A percentile compares a stretch with the other conserved stretches of the same genome.
Conservation (phyloP, 2,888 invertebrate species). For the Hoplodrina blanda region DNA sequence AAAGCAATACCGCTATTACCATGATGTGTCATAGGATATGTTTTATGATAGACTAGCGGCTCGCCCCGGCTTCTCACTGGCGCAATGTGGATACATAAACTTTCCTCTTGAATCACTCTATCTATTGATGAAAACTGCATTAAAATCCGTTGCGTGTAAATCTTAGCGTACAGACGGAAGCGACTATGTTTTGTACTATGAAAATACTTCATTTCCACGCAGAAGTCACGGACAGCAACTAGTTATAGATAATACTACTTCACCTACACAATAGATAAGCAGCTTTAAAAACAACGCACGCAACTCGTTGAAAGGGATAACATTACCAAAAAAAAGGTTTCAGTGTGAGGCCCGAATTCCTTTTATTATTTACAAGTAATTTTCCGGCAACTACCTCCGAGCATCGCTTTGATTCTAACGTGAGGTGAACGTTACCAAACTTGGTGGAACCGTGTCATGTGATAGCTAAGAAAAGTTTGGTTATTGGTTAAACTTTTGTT, state of each 20-base stretch:
- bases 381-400: conserved; percentile 75
- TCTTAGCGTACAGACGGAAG: too few species aligned
- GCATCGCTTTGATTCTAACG: conserved; percentile 74
- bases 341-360: conserved; percentile 67
- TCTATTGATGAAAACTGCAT: too few species aligned
- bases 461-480: conserved; percentile 10
- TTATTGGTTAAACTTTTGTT: conserved; percentile 4
- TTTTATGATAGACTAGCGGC: too few species aligned
- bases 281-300: conserved; percentile 65
- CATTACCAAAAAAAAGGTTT: conserved; percentile 67
- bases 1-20: too few species aligned
- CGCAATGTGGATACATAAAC: too few species aligned
- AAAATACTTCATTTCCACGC: too few species aligned
- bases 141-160: too few species aligned
- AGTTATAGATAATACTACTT: background rate
- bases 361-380: conserved; percentile 80
- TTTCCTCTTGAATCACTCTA: too few species aligned
- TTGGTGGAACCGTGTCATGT: conserved; percentile 33
- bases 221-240: background rate
- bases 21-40: too few species aligned
- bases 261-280: conserved; percentile 38
- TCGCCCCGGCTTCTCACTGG: too few species aligned
- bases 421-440: conserved; percentile 66
- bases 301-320: conserved; percentile 67
- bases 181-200: too few species aligned